Base-by-base conservation (phyloP, 2,113 vertebrate genomes). In the Epinephelus lanceolatus region DNA sequence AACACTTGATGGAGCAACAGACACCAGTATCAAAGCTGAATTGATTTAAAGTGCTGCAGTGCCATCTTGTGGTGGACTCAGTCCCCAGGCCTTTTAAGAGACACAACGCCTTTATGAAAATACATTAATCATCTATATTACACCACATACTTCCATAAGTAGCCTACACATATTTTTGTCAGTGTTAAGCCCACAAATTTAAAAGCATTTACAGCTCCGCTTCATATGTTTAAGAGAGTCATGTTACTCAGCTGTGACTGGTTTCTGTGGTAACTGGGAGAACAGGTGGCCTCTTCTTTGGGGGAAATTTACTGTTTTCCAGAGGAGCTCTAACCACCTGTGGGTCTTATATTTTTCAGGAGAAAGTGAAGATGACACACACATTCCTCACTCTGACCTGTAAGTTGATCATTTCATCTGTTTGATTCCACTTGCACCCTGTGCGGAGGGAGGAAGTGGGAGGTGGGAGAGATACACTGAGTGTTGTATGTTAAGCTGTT, bases 1-100 rank as follows among this genome's bases (percentile, higher is more conserved):
- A 72, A 53, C 93, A 83, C 91, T 71, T 5, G 89, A 45, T 91
- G 90, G 90, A 6, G 89, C 87, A 77, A 81, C 23, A 88, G 66
- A 25, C 61, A 65, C 62, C 42, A 40, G 11, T 6, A 78, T 78
- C 1, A 9, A 6, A 6, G 15, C 12, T 30, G 0, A 52, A 42
- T 12, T 25, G 13, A 78, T 80, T 57, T 40, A 9, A 70, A 70
- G 76, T 59, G 80, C 76, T 82, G 71, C 62, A 91, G 72, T 63
- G 89, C 83, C 94, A 81, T 80, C 94, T 76, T 56, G 81, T 89
- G 93, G 88, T 66, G 5, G 67, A 49, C 0, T 40, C 25, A 14
- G 27, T 42, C 18, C 5, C 8, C n/a, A 27, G 40, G 57, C 10
- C 55, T 14, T 30, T 8, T 47, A 3, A 52, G 18, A 45, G 3